Percentiles rank a stretch among this genome's conserved stretches.
Conservation (phyloP, 2,797 vertebrate genomes). For the Gobio occitaniae region DNA sequence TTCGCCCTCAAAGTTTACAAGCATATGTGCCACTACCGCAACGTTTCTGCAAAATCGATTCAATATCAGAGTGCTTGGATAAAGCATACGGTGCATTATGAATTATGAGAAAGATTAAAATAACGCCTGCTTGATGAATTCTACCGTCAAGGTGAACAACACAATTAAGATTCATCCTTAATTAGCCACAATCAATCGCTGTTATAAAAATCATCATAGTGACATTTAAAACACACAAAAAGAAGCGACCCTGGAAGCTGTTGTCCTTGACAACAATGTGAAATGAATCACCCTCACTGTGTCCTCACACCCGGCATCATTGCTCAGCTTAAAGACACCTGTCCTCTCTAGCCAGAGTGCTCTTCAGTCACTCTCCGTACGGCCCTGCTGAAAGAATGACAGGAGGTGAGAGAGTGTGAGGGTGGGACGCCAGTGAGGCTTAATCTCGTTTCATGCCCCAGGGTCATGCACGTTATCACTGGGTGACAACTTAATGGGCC, state of each 20-base stretch:
- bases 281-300: constrained; percentile 10
- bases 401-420: constrained; percentile 39
- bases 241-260: constrained; percentile 3
- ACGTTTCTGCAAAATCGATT: constrained; percentile 23
- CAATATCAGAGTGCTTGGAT: constrained; percentile 20
- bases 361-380: constrained; percentile 32
- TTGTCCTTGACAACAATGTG: constrained; percentile 48
- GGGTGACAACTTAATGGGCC: constrained; percentile 67
- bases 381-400: constrained; percentile 36
- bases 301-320: constrained; percentile 21
- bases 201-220: constrained; percentile 58
- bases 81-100: constrained; percentile 29
- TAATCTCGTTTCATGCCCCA: constrained; percentile 65
- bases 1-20: constrained; percentile 48
- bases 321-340: constrained; percentile 40
- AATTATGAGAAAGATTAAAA: constrained; percentile 33
- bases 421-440: constrained; percentile 40
- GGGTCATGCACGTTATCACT: constrained; percentile 69
- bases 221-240: constrained; percentile 22
- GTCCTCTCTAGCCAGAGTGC: constrained; percentile 30
- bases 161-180: constrained; percentile 52
- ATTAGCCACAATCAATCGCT: constrained; percentile 58
- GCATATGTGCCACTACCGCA: constrained; percentile 24
- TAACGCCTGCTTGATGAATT: constrained; percentile 26
- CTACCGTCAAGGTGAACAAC: constrained; percentile 40